phyloP scores from a whole-genome alignment of 2,797 vertebrate species.

The Cyprinodon diabolis region DNA sequence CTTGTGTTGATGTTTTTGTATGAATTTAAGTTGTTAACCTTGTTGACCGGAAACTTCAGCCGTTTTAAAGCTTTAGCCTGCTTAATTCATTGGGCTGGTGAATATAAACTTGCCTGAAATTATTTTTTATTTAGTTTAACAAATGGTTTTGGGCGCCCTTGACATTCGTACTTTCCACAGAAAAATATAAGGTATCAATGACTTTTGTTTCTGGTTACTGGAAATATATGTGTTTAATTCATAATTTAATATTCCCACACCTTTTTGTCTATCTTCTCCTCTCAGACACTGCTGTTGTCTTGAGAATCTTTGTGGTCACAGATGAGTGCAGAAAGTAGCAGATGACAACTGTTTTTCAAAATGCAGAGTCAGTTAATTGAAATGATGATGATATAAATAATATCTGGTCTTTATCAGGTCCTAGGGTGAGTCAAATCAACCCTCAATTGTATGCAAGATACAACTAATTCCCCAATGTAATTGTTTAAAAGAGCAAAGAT shows the following conservation, averaged over 20 bases:
- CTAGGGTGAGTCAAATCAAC: not conserved
- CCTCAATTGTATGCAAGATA: not conserved
- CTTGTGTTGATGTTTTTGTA: slow-evolving; percentile 32
- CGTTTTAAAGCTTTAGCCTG: slow-evolving; percentile 4
- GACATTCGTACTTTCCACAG: too few species aligned
- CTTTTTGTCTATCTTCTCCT: not conserved
- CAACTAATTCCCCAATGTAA: not conserved
- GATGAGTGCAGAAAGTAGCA: not conserved
- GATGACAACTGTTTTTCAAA: not conserved
- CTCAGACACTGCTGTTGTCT: not conserved
- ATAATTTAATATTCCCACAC: not conserved
- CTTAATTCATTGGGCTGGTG: slow-evolving; percentile 27
- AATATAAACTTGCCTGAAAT: not conserved
- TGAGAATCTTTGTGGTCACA: not conserved
- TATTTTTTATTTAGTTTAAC: not conserved
- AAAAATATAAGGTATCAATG: not conserved
- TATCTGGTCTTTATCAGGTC: not conserved
- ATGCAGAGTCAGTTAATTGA: not conserved
- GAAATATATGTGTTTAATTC: not conserved
- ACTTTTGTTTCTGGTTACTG: not conserved
- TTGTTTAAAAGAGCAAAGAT: not conserved
- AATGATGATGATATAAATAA: not conserved
- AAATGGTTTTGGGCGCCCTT: not conserved
- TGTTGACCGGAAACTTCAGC: slow-evolving; percentile 19
- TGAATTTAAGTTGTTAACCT: slow-evolving; percentile 22